Conservation (phyloP, 2,113 vertebrate species). For the Mixornis gularis region DNA sequence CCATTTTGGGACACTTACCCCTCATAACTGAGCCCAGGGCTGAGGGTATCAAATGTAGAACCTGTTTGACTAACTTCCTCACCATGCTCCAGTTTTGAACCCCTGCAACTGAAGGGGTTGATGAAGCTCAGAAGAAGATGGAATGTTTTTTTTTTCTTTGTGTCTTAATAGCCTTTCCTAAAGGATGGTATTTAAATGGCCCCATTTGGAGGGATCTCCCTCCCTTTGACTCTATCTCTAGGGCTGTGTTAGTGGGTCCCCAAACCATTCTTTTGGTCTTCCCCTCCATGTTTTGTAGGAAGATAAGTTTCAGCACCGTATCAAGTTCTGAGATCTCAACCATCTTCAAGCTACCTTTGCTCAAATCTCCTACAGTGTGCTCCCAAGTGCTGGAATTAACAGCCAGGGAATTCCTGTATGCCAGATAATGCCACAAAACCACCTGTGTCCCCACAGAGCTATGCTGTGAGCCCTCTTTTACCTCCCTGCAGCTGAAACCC, state of each 20-base stretch:
- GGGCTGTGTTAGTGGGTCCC: neutral
- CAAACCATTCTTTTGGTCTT: neutral
- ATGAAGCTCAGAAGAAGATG: neutral
- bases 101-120: neutral
- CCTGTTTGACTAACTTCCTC: neutral
- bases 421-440: neutral
- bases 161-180: neutral
- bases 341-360: neutral
- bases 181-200: neutral
- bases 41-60: neutral
- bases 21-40: neutral
- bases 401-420: neutral
- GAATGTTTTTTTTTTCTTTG: too few species aligned
- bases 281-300: neutral
- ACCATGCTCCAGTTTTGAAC: fast-evolving
- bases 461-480: fast-evolving
- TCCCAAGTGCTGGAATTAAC: neutral
- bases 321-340: neutral
- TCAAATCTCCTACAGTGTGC: neutral
- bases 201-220: neutral
- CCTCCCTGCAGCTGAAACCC: fast-evolving
- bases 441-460: neutral
- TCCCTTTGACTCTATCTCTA: neutral
- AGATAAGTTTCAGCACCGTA: fast-evolving
- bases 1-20: neutral